Evolutionary conservation across 2,113 vertebrate species (phyloP).

Genomic region (Mustela nigripes): DNA sequence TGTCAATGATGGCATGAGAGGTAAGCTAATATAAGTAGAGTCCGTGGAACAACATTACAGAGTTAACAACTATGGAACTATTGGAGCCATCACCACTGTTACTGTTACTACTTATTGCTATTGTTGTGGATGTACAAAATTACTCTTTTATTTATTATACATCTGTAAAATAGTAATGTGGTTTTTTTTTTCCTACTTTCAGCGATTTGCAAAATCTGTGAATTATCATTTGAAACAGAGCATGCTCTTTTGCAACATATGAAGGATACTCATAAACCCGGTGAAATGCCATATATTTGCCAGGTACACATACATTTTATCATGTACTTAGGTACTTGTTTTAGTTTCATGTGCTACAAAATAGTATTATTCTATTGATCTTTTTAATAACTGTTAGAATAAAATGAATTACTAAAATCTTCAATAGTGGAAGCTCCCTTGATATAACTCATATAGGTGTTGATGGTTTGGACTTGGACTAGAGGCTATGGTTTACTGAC

Average conservation of each 20-base stretch:
- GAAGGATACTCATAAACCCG: slow-evolving; percentile 99
- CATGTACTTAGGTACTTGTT: slow-evolving; percentile 50
- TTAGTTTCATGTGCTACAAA: slow-evolving; percentile 39
- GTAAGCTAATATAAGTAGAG: slow-evolving; percentile 21
- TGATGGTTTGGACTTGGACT: neutral
- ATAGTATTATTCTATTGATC: slow-evolving; percentile 36
- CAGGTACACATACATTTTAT: slow-evolving; percentile 89
- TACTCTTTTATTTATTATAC: slow-evolving; percentile 26
- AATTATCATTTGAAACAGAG: slow-evolving; percentile 97
- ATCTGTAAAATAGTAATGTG: slow-evolving; percentile 58
- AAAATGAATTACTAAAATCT: slow-evolving; percentile 40
- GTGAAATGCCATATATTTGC: slow-evolving; percentile 99
- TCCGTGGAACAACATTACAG: neutral
- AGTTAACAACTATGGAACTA: neutral
- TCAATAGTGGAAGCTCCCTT: neutral
- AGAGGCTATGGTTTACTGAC: neutral
- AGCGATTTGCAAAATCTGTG: slow-evolving; percentile 99
- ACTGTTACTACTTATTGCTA: neutral
- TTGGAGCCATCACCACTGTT: neutral
- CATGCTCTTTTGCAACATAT: slow-evolving; percentile 98
- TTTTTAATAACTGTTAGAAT: slow-evolving; percentile 12
- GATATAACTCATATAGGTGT: neutral
- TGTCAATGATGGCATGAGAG: neutral
- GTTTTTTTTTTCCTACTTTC: slow-evolving; percentile 70
- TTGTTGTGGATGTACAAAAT: slow-evolving; percentile 13